These are phyloP conservation scores for Philopotamus ludificatus DNA, from an alignment of 1,140 invertebrate species.

Conservation along the genomic window DNA sequence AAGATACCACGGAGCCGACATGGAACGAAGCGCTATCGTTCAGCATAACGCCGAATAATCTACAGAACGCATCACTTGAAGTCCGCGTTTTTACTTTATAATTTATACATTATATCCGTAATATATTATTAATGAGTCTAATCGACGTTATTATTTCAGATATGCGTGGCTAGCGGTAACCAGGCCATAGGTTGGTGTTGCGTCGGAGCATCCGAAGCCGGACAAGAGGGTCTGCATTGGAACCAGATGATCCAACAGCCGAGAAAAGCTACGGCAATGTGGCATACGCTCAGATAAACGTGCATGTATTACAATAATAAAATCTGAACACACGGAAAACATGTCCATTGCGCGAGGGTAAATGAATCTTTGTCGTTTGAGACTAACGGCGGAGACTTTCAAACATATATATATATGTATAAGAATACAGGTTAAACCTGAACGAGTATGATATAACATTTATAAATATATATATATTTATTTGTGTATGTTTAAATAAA, in stretches of 20 bases:
- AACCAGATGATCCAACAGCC: slow-evolving; percentile 76
- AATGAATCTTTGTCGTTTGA: no score
- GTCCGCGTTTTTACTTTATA: slow-evolving; percentile 50
- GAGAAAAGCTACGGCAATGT: slow-evolving; percentile 79
- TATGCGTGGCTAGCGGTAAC: slow-evolving; percentile 61
- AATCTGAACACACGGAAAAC: no score
- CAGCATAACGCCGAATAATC: slow-evolving; percentile 71
- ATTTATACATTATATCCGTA: neutral
- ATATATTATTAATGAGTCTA: neutral
- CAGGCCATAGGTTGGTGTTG: slow-evolving; percentile 71
- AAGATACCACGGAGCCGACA: slow-evolving; percentile 84
- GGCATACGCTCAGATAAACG: slow-evolving; percentile 73
- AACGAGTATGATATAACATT: no score
- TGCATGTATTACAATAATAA: slow-evolving; percentile 25
- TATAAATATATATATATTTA: no score
- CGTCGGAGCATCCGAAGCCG: slow-evolving; percentile 65
- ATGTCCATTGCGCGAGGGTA: no score
- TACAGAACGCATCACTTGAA: slow-evolving; percentile 73
- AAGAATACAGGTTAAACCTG: no score
- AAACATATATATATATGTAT: no score
- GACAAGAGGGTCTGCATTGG: slow-evolving; percentile 71
- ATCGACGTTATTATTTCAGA: slow-evolving; percentile 43
- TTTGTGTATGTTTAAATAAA: no score
- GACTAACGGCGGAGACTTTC: no score
- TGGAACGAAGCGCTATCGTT: slow-evolving; percentile 95